Evolutionary conservation across 2,113 vertebrate species (phyloP).

Genomic region (Oreocharis arfaki): DNA sequence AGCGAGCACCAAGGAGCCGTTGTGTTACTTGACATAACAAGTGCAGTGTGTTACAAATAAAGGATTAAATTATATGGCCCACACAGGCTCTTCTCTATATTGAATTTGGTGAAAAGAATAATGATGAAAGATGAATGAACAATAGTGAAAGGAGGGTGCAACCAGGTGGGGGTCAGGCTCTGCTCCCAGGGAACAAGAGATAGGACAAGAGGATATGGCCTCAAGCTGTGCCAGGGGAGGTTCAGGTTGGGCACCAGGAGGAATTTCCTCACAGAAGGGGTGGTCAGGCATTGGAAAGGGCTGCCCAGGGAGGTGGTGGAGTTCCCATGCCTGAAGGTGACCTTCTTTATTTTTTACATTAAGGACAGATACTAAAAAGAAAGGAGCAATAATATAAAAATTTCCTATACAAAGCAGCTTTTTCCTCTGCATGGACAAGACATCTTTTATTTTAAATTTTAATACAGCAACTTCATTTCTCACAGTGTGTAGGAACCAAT

Average conservation of each 20-base stretch:
- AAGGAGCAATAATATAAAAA: neutral
- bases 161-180: fast-evolving
- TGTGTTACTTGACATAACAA: neutral
- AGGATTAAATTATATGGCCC: neutral
- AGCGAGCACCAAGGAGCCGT: neutral
- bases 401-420: neutral
- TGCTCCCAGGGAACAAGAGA: too few species aligned
- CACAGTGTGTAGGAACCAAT: neutral
- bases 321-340: neutral
- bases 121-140: neutral
- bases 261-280: neutral
- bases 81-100: neutral
- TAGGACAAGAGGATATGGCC: fast-evolving
- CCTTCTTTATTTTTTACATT: neutral
- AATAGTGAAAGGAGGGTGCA: neutral
- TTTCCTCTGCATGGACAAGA: neutral
- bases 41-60: neutral
- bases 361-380: neutral
- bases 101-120: neutral
- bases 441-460: neutral
- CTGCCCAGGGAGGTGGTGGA: neutral
- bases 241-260: neutral
- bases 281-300: neutral
- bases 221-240: neutral
- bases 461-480: neutral